Conservation (phyloP, 2,888 invertebrate genomes). For the Lampropteryx suffumata region DNA sequence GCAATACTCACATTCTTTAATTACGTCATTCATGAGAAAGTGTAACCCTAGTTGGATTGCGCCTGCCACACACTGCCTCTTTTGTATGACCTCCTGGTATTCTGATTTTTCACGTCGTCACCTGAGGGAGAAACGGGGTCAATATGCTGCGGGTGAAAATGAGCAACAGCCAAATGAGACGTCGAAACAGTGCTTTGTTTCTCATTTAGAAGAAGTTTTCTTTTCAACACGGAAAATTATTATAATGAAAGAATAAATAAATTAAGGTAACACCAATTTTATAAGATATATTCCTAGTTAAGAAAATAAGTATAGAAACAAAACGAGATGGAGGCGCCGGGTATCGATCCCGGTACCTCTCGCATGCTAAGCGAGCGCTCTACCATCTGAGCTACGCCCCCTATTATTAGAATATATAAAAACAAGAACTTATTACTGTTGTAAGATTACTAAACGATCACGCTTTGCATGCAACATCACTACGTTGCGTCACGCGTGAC, state of each 20-base stretch:
- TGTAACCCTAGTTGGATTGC: conserved; percentile 20
- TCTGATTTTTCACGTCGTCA: conserved; percentile 57
- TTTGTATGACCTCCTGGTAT: conserved; percentile 56
- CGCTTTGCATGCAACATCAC: conserved; percentile 1
- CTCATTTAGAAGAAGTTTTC: conserved; percentile 7
- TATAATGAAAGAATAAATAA: too few relatives aligned
- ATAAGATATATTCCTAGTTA: too few relatives aligned
- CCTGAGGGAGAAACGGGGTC: conserved; percentile 55
- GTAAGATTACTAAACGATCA: neutral
- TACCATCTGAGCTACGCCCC: conserved; percentile 77
- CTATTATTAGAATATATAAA: conserved; percentile 26
- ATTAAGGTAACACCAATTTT: too few relatives aligned
- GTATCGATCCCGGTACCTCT: conserved; percentile 83
- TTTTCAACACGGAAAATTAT: conserved; percentile 5
- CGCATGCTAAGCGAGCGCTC: conserved; percentile 79
- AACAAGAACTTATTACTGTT: neutral
- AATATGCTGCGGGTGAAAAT: conserved; percentile 53
- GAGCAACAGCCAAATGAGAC: conserved; percentile 41
- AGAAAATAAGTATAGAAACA: neutral
- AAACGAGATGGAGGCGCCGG: conserved; percentile 76
- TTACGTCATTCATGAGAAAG: conserved; percentile 3
- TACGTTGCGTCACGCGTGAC: too few relatives aligned
- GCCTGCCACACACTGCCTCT: conserved; percentile 43
- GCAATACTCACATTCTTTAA: conserved; percentile 14
- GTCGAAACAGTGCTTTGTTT: conserved; percentile 25